phyloP scores from a whole-genome alignment of 2,888 invertebrate species.

The Drosophila borborema region DNA sequence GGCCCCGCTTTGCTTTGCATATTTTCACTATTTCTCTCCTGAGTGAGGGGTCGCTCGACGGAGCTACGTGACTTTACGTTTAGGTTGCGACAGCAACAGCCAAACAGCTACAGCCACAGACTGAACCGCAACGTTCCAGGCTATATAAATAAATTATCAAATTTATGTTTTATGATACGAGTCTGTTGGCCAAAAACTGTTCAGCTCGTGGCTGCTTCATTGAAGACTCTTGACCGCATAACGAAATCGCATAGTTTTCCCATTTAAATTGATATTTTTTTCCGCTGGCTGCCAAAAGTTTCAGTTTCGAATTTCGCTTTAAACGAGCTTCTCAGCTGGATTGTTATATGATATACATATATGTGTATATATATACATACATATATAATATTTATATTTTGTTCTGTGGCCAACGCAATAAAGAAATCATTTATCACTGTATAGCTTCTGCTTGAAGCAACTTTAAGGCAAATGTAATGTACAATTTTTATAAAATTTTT shows the following conservation, averaged over 20 bases:
- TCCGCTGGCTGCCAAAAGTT: not conserved
- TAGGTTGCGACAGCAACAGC: constrained; percentile 24
- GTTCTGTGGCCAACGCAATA: no score
- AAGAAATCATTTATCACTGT: not conserved
- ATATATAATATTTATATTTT: not conserved
- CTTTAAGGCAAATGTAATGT: not conserved
- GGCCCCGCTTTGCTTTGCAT: constrained; percentile 65
- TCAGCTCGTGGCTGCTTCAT: constrained; percentile 9
- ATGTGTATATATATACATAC: not conserved
- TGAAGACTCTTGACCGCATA: constrained; percentile 10
- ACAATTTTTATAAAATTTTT: not conserved
- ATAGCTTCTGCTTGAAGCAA: not conserved
- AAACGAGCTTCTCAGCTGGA: not conserved
- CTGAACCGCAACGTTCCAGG: constrained; percentile 22
- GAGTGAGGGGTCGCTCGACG: constrained; percentile 49
- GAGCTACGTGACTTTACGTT: constrained; percentile 67
- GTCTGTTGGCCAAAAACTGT: constrained; percentile 16
- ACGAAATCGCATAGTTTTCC: constrained; percentile 12
- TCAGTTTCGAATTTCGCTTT: constrained; percentile 1
- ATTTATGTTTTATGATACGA: constrained; percentile 48
- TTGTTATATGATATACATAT: not conserved
- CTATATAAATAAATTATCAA: constrained; percentile 59
- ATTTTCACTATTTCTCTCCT: constrained; percentile 77
- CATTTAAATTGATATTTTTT: constrained; percentile 1
- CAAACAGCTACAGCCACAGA: constrained; percentile 12